Percentiles rank a stretch among this genome's conserved stretches.
These are phyloP conservation scores for Upupa epops DNA, from an alignment of 2,113 vertebrate genomes.

Conservation along the genomic window DNA sequence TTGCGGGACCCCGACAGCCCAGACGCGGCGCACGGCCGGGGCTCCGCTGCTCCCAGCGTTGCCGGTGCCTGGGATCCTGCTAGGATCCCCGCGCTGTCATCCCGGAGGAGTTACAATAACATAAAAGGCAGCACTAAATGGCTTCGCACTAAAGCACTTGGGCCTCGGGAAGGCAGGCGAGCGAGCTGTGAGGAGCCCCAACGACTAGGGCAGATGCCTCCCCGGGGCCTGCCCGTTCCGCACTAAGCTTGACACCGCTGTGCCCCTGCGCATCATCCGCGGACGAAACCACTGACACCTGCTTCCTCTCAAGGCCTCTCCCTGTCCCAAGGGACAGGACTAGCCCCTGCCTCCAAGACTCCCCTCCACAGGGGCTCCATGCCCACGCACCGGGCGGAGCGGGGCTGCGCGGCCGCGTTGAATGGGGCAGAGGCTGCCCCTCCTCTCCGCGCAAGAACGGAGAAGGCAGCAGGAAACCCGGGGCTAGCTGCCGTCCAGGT, in stretches of 20 bases:
- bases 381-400: not conserved
- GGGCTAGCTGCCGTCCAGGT: conserved; percentile 76
- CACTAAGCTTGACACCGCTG: not conserved
- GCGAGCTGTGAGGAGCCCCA: too few relatives aligned
- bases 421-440: not conserved
- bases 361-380: not conserved
- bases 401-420: not conserved
- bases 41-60: not conserved
- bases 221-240: not conserved
- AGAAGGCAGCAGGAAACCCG: conserved; percentile 77
- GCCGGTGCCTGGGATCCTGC: not conserved
- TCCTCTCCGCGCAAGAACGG: conserved; percentile 29
- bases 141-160: not conserved
- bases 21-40: too few relatives aligned
- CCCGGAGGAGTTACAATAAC: not conserved
- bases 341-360: not conserved
- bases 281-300: not conserved
- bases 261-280: not conserved
- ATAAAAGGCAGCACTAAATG: not conserved
- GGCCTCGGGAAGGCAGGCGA: not conserved
- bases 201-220: not conserved
- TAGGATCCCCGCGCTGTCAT: not conserved
- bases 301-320: not conserved
- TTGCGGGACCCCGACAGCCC: not conserved
- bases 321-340: not conserved